phyloP scores from a whole-genome alignment of 2,113 vertebrate species.

The Anhinga anhinga region DNA sequence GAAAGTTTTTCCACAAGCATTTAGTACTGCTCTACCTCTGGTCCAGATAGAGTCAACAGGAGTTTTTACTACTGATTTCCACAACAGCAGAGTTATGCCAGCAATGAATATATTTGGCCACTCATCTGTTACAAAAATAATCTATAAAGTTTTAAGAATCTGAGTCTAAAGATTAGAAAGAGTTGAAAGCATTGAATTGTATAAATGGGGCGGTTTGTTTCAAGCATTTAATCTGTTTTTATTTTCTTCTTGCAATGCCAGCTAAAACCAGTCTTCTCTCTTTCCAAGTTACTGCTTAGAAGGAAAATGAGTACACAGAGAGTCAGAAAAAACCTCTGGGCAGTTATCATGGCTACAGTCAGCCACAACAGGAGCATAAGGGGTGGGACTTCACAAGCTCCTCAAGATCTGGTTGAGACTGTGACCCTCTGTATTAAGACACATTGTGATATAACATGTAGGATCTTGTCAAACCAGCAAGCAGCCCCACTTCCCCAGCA shows the following conservation, averaged over 20 bases:
- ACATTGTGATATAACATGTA: background rate
- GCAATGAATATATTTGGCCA: background rate
- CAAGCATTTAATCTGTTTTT: background rate
- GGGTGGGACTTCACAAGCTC: background rate
- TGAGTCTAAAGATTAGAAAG: background rate
- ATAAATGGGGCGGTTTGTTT: background rate
- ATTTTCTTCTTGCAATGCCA: background rate
- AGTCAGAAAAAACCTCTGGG: background rate
- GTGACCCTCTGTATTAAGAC: background rate
- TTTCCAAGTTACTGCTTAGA: background rate
- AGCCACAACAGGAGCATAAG: background rate
- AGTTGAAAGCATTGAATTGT: background rate
- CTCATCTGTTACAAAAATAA: background rate
- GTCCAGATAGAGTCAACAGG: background rate
- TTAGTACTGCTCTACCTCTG: background rate
- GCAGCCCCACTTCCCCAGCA: background rate
- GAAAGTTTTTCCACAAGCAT: background rate
- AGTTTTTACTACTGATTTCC: background rate
- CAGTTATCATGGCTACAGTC: background rate
- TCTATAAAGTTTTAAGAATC: background rate
- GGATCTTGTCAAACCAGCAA: background rate
- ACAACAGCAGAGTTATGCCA: background rate
- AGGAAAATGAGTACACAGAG: background rate
- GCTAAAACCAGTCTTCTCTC: background rate
- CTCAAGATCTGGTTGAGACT: background rate